phyloP scores from a whole-genome alignment of 2,888 invertebrate species.

The Orthosia gothica region DNA sequence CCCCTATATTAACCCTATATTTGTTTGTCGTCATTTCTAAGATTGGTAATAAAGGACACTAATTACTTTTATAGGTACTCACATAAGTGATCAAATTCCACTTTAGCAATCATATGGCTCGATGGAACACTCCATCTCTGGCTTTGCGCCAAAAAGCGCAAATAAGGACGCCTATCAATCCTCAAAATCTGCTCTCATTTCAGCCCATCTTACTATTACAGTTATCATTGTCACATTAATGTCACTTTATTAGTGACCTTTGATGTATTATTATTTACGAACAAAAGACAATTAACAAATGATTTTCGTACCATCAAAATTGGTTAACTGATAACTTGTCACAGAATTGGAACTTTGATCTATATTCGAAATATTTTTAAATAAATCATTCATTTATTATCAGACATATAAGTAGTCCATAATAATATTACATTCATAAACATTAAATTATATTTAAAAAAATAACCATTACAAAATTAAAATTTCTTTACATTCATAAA shows the following conservation, averaged over 20 bases:
- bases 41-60: background rate
- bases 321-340: no score
- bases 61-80: background rate
- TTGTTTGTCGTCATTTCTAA: background rate
- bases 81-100: slow-evolving; percentile 17
- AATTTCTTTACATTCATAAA: no score
- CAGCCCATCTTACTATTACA: background rate
- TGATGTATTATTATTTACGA: background rate
- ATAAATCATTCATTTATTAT: no score
- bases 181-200: slow-evolving; percentile 7
- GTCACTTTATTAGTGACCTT: background rate
- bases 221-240: background rate
- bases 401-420: background rate
- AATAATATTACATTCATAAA: no score
- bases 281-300: background rate
- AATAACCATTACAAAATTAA: no score
- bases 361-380: no score
- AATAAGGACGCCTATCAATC: slow-evolving; percentile 33
- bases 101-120: slow-evolving; percentile 3
- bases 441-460: no score
- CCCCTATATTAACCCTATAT: no score
- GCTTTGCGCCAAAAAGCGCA: slow-evolving; percentile 3
- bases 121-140: background rate
- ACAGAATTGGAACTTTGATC: no score
- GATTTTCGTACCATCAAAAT: background rate